Evolutionary conservation across 2,888 invertebrate genomes (phyloP).

Genomic region (Hirtodrosophila trivittata): DNA sequence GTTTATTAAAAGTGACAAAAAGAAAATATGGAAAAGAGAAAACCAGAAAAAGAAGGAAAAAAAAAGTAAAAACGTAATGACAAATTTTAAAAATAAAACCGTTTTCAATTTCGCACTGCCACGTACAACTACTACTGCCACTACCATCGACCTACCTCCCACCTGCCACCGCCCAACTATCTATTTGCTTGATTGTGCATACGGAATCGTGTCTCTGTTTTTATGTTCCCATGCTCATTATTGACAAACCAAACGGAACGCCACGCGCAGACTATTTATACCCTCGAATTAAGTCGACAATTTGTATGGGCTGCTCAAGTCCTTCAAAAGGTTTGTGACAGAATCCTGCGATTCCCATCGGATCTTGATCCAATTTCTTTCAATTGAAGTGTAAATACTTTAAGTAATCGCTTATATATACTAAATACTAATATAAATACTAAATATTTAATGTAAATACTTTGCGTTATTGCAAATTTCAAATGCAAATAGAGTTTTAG

Average conservation of each 20-base stretch:
- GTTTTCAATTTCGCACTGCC: constrained; percentile 67
- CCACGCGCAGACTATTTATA: constrained; percentile 64
- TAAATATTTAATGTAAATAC: background rate
- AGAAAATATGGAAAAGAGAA: too few species aligned
- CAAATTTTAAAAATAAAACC: constrained; percentile 67
- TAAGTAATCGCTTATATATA: too few species aligned
- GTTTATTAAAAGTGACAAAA: constrained; percentile 54
- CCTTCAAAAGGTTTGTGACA: too few species aligned
- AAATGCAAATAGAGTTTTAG: too few species aligned
- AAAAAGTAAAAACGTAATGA: constrained; percentile 62
- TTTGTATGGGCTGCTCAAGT: too few species aligned
- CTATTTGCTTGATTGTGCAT: constrained; percentile 43
- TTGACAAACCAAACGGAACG: constrained; percentile 52
- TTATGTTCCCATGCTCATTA: constrained; percentile 74
- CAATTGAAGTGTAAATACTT: too few species aligned
- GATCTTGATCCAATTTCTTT: too few species aligned
- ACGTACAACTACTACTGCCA: too few species aligned
- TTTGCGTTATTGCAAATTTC: too few species aligned
- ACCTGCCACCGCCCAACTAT: constrained; percentile 14
- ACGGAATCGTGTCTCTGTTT: constrained; percentile 32
- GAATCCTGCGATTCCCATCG: too few species aligned
- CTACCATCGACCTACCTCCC: background rate
- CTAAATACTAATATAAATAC: constrained; percentile 2
- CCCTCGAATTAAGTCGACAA: constrained; percentile 18
- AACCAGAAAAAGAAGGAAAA: too few species aligned